These are phyloP conservation scores for Anabas testudineus DNA, from an alignment of 2,797 vertebrate genomes.

Conservation along the genomic window DNA sequence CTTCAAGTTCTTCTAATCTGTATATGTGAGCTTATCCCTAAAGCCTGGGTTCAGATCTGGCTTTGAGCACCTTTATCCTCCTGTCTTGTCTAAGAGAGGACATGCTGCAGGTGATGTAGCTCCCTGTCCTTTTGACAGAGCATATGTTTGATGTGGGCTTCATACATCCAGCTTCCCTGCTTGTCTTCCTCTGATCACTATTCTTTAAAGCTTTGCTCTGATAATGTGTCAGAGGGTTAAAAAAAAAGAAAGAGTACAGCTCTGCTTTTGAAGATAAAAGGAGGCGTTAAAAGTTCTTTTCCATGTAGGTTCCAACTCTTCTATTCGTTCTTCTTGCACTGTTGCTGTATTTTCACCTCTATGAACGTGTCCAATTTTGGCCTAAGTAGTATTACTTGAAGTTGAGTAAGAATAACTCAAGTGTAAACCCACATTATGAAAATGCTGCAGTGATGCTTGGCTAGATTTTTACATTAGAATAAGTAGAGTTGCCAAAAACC, in stretches of 20 bases:
- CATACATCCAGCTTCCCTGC: conserved; percentile 4
- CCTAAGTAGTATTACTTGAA: neutral
- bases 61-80: neutral
- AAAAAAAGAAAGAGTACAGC: conserved; percentile 2
- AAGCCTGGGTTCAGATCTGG: conserved; percentile 8
- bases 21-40: neutral
- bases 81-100: neutral
- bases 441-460: neutral
- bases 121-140: neutral
- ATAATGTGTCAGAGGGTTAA: conserved; percentile 38
- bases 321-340: neutral
- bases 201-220: conserved; percentile 40
- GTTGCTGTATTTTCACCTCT: neutral
- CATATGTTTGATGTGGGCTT: conserved; percentile 21
- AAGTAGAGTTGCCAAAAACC: neutral
- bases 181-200: conserved; percentile 23
- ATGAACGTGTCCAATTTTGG: neutral
- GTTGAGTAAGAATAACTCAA: neutral
- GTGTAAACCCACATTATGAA: neutral
- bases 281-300: conserved; percentile 2
- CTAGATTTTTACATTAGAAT: neutral
- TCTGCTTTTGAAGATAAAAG: conserved; percentile 47
- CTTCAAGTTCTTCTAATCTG: neutral
- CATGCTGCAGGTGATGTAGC: neutral
- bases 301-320: conserved; percentile 14